A percentile compares a stretch with the other conserved stretches of the same genome.
Evolutionary conservation across 2,113 vertebrate genomes (phyloP).

Genomic region (Heterotis niloticus): DNA sequence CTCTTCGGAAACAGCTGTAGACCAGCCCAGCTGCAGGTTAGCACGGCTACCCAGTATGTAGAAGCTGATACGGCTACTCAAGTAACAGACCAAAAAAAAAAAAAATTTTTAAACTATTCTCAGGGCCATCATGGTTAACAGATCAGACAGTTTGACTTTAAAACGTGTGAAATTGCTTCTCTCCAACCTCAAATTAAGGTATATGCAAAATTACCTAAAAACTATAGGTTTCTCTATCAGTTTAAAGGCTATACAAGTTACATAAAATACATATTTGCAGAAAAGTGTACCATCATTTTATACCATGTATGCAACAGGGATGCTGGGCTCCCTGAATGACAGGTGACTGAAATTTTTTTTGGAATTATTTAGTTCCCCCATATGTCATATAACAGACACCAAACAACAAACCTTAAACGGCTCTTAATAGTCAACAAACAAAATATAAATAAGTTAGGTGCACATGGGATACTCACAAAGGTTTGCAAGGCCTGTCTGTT

Average conservation of each 20-base stretch:
- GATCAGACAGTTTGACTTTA: not conserved
- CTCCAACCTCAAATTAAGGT: not conserved
- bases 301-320: too few relatives aligned
- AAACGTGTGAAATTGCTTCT: not conserved
- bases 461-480: too few relatives aligned
- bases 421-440: too few relatives aligned
- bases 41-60: not conserved
- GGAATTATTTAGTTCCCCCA: too few relatives aligned
- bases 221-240: not conserved
- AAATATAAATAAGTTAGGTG: too few relatives aligned
- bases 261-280: not conserved
- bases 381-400: too few relatives aligned
- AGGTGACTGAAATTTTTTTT: too few relatives aligned
- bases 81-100: constrained; percentile 58
- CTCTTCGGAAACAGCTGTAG: constrained; percentile 69
- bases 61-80: constrained; percentile 64
- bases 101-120: too few relatives aligned
- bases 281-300: too few relatives aligned
- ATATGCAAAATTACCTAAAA: not conserved
- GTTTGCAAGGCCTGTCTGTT: too few relatives aligned
- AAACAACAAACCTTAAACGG: too few relatives aligned
- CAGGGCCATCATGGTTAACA: not conserved
- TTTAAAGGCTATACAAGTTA: not conserved
- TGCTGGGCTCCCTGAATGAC: too few relatives aligned
- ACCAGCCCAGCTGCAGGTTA: constrained; percentile 74